Evolutionary conservation across 2,888 invertebrate genomes (phyloP).

Genomic region (Pandemis corylana): DNA sequence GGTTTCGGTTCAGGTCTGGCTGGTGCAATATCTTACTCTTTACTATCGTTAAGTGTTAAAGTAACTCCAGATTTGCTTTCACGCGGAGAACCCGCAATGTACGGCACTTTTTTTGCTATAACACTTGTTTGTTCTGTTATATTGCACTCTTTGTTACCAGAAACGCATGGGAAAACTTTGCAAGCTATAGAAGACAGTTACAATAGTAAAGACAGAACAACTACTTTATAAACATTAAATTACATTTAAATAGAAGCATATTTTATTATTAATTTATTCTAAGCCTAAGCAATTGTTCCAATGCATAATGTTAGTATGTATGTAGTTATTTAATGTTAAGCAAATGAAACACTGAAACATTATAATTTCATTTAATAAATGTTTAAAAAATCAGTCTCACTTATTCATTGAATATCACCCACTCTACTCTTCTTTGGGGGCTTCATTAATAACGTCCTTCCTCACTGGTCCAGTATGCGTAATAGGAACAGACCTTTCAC

Average conservation of each 20-base stretch:
- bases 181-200: conserved; percentile 85
- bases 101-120: conserved; percentile 52
- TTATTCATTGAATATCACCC: conserved; percentile 22
- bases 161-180: conserved; percentile 86
- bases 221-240: conserved; percentile 13
- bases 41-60: conserved; percentile 61
- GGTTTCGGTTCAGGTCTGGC: conserved; percentile 63
- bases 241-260: background rate
- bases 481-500: conserved; percentile 84
- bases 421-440: conserved; percentile 43
- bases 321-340: background rate
- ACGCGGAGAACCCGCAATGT: conserved; percentile 57
- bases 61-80: conserved; percentile 56
- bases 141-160: conserved; percentile 59
- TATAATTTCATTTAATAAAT: conserved; percentile 41
- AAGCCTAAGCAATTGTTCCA: too few species aligned
- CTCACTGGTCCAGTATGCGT: conserved; percentile 85
- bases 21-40: conserved; percentile 55
- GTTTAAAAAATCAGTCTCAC: conserved; percentile 43
- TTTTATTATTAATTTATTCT: too few species aligned
- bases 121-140: conserved; percentile 51
- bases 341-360: background rate
- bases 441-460: conserved; percentile 58
- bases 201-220: conserved; percentile 43
- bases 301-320: too few species aligned